These are phyloP conservation scores for Geococcyx californianus DNA, from an alignment of 2,113 vertebrate genomes.

Conservation along the genomic window DNA sequence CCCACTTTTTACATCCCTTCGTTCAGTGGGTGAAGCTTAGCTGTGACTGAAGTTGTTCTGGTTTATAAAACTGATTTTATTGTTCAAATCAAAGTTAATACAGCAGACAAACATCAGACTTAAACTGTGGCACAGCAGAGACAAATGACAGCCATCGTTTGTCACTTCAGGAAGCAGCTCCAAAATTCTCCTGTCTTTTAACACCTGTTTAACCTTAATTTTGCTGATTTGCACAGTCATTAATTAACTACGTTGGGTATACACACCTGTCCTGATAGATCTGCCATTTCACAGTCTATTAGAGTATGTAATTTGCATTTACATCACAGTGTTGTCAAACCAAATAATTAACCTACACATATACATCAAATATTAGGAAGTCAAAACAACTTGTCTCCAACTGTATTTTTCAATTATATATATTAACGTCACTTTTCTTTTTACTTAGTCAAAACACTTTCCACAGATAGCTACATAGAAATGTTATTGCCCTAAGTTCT, in stretches of 20 bases:
- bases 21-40: neutral
- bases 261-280: neutral
- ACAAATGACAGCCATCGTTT: neutral
- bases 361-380: neutral
- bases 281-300: neutral
- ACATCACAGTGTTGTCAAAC: neutral
- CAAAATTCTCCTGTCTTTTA: neutral
- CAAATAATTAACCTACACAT: neutral
- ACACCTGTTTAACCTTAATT: neutral
- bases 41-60: neutral
- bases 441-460: neutral
- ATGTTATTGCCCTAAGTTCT: neutral
- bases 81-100: neutral
- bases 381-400: neutral
- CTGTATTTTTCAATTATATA: neutral
- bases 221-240: neutral
- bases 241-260: neutral
- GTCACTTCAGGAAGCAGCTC: neutral
- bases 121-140: neutral
- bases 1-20: neutral
- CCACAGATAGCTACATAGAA: neutral
- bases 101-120: neutral
- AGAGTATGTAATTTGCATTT: neutral
- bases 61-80: neutral
- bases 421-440: neutral